Evolutionary conservation across 1,140 invertebrate genomes (phyloP), one percentile per base, ranked within the genome.

Genomic region (Brachystomella parvula): DNA sequence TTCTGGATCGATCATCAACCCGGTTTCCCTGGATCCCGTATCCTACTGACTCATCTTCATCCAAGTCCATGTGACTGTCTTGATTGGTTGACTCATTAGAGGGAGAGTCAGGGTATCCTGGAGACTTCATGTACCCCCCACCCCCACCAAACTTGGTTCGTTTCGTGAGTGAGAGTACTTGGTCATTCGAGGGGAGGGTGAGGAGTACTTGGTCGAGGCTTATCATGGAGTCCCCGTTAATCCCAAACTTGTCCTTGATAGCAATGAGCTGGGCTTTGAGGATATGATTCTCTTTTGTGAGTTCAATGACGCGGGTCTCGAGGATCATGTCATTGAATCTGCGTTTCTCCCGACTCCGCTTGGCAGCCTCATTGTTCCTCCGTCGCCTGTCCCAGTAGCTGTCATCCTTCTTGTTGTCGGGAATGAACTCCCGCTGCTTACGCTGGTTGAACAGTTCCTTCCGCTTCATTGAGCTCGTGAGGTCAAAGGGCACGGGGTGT

Each of bases 311-410:
- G 33, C 92, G 82, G 72, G 92, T 90, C 76, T 97, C 94, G 12
- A 97, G 80, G 0, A 96, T 92, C 90, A 98, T 94, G 77, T 98
- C 95, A 76, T 97, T 96, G 79, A 95, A 89, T 15, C 95, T 84
- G 21, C 95, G 82, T 80, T 98, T 98, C 78, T 98, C 94, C 0
- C 95, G 82, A 1, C 93, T 96, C 3, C 94, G 80, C 76, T 95
- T 93, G 30, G 93, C 95, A 0, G 95, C 91, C 77, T 97, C 94
- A 78, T 98, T 98, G 79, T 98, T 98, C 32, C 94, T 84, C 47
- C 93, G 82, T 47, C 95, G 82, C 31, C 94, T 83, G 78, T 97
- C 94, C 95, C 95, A 98, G 79, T 98, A 98, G 73, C 89, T 91
- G 72, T 96, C 91, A 75, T 98, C 94, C 77, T 98, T 98, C 75